Evolutionary conservation across 2,113 vertebrate species (phyloP).

Genomic region (Mandrillus leucophaeus): DNA sequence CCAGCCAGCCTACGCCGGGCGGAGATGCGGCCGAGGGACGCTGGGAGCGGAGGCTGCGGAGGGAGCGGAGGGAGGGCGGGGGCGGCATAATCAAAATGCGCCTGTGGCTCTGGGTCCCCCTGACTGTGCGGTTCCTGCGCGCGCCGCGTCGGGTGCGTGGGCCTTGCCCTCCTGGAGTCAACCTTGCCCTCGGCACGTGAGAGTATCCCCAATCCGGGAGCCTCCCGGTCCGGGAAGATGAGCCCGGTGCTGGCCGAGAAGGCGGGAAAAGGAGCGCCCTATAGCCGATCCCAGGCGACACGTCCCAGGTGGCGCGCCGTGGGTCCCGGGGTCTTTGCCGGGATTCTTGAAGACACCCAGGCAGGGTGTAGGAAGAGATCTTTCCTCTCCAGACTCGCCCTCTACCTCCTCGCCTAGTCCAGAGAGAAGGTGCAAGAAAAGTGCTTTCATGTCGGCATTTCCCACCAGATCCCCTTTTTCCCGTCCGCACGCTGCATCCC

Average conservation of each 20-base stretch:
- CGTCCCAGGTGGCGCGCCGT: not conserved
- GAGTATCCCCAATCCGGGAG: conserved; percentile 23
- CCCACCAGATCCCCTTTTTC: fast-evolving
- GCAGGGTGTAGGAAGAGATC: too few species aligned
- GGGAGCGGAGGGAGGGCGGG: not conserved
- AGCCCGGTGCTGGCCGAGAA: fast-evolving
- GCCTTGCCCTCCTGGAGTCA: not conserved
- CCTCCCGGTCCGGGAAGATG: too few species aligned
- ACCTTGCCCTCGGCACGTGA: not conserved
- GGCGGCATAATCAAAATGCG: not conserved
- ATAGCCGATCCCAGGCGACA: not conserved
- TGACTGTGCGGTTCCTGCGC: not conserved
- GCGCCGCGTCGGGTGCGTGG: not conserved
- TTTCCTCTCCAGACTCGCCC: too few species aligned
- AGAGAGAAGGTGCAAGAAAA: not conserved
- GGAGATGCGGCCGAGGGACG: not conserved
- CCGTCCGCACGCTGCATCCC: fast-evolving
- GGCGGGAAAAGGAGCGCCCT: not conserved
- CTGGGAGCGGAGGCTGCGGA: too few species aligned
- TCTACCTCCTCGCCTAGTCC: not conserved
- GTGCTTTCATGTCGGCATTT: fast-evolving
- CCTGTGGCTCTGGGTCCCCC: not conserved
- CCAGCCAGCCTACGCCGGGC: fast-evolving
- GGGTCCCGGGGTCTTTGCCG: not conserved
- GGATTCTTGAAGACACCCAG: not conserved